Base-by-base conservation (phyloP, 1,140 invertebrate genomes). In the Sinella curviseta region DNA sequence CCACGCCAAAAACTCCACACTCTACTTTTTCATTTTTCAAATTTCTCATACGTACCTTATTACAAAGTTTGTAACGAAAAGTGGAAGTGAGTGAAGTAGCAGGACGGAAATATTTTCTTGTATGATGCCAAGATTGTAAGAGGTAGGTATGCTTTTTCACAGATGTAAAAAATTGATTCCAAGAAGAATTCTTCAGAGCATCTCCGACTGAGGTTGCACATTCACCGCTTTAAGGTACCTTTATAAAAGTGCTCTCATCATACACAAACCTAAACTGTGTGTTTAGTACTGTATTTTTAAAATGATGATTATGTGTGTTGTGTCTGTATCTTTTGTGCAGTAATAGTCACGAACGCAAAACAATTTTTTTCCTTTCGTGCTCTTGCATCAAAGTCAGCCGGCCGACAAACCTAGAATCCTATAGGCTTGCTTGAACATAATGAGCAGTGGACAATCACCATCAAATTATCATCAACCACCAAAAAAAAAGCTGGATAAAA, bases 291-390 rank as follows among this genome's bases (percentile, higher is more conserved):
- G n/a, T n/a, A n/a, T n/a, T n/a, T n/a, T n/a, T 24, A 24, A 17
- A 60, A 60, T 60, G 55, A n/a, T 60, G 24, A 14, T 33, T 70
- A n/a, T 70, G 28, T 70, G 65, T 70, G 26, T 30, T 31, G 1
- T 33, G 31, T 65, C 26, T 65, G 16, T 26, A 65, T 65, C 57
- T 14, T 48, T 12, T 48, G 39, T n/a, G 20, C 20, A 20, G 57
- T 65, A 65, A 70, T 70, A 70, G 65, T 70, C 65, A 70, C 65
- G 65, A 70, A 70, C 65, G 14, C 30, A n/a, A n/a, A n/a, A n/a
- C 8, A 70, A 14, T 70, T 70, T 31, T 30, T 24, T 70, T 70
- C 65, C 3, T 70, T 70, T 70, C 65, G 65, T 70, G 65, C 65
- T 30, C 65, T 26, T 24, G 17, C 39, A 48, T 48, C 4, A 17